Base-by-base conservation (phyloP, 2,888 invertebrate genomes). In the Aphrophora alni region DNA sequence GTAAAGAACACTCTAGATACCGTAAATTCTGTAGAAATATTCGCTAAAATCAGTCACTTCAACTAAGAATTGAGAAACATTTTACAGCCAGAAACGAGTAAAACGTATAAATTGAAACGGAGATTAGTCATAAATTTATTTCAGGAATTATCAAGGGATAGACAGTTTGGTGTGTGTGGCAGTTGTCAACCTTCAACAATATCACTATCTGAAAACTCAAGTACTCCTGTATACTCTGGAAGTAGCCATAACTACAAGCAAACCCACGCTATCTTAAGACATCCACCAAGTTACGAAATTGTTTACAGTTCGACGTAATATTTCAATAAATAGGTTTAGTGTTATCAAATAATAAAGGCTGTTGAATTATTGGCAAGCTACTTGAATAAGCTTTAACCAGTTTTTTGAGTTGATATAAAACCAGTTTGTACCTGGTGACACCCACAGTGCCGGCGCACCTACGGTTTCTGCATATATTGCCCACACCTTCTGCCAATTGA, bases 321-420 rank as follows among this genome's bases (percentile, higher is more conserved):
- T 59, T 59, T 59, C 59, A 59, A 59, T 59, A 59, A 59, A 59
- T 21, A 21, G 59, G 21, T 59, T 59, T 21, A 21, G 59, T 59
- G 59, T 59, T 59, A 59, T 59, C 59, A 59, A 59, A 59, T 59
- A 59, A 59, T 59, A 59, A 59, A 59, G 59, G 59, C 59, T 59
- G 59, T 59, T 21, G 59, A 59, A 59, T 59, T 59, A 59, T 59
- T 59, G 59, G 59, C 59, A 59, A 14, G 59, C 59, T 59, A 59
- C 59, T 59, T 59, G 59, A 59, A 59, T 59, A 59, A 59, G 59
- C 59, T 59, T 59, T 59, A 59, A 59, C 59, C 59, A 59, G 59
- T 59, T 59, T 44, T 59, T 59, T 59, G 21, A 59, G 59, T 59
- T 3, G 59, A 59, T 59, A 59, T 59, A 59, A 59, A 59, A 59